Percentiles rank a stretch among this genome's conserved stretches.
Conservation (phyloP, 2,797 vertebrate genomes). For the Crenichthys baileyi region DNA sequence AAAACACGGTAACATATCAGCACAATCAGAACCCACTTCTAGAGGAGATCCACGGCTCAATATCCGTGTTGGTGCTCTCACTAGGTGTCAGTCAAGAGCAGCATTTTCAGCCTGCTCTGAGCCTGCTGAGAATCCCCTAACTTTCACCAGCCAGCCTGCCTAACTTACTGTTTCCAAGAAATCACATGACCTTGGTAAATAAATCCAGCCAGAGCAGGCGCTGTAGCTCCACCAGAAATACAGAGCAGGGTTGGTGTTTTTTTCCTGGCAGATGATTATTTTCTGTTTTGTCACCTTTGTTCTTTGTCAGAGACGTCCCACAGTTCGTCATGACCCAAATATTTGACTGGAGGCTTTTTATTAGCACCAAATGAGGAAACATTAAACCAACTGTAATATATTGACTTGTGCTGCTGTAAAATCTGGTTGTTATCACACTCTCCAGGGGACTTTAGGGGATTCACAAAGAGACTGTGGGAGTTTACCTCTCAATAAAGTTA, state of each 20-base stretch:
- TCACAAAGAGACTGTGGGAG: constrained; percentile 10
- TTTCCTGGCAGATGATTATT: background rate
- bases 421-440: rapidly evolving
- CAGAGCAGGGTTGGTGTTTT: rapidly evolving
- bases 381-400: background rate
- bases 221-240: constrained; percentile 8
- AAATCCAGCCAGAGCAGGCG: background rate
- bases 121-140: background rate
- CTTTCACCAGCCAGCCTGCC: background rate
- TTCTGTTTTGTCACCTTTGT: background rate
- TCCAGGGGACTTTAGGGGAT: constrained; percentile 47
- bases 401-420: background rate
- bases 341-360: constrained; percentile 3
- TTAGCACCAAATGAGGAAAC: background rate
- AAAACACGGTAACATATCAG: background rate
- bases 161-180: constrained; percentile 26
- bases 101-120: rapidly evolving
- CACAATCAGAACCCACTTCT: rapidly evolving
- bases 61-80: background rate
- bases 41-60: background rate
- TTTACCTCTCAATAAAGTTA: constrained; percentile 30
- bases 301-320: background rate
- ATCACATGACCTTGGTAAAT: constrained; percentile 47
- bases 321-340: background rate
- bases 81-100: constrained; percentile 48